Evolutionary conservation across 2,797 vertebrate genomes (phyloP), one percentile per base, ranked within the genome.

Genomic region (Oryzias dopingdopingensis): DNA sequence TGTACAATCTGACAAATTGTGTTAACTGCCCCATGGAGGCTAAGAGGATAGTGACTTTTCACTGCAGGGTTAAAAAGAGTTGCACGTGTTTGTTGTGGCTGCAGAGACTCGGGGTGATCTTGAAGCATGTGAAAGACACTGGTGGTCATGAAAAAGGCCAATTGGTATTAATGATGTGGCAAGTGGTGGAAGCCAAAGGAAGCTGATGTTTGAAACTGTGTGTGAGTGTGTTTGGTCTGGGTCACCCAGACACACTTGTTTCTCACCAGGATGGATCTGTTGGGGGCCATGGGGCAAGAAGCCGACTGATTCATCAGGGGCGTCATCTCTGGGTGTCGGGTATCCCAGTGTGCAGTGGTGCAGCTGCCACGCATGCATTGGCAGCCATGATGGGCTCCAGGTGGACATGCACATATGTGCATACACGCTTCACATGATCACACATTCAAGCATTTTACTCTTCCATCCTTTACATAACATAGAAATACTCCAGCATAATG

Each of bases 251-350:
- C 85, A 87, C 88, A 90, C 87, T 89, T 89, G 87, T 90, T 91
- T 87, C 83, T 82, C 84, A 79, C 75, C 76, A 85, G 86, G 90
- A 91, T 92, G 86, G 89, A 91, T 92, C 85, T 88, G 87, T 85
- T 78, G 46, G 78, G 32, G 91, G 91, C 85, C 89, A 92, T 84
- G 90, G 91, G 90, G 85, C 87, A 88, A 71, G 79, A 63, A 81
- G 84, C 79, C 88, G 81, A 85, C 86, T 89, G 80, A 92, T 91
- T 90, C 82, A 92, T 92, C 92, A 92, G 88, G 79, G 85, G 86
- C 85, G 52, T 90, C 87, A 80, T 82, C 75, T 68, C 57, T 1
- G 68, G 84, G 89, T 89, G 83, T 90, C 86, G 62, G 78, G 71
- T 90, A 81, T 89, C 89, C 83, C 86, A 88, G 81, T 68, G 81